Percentiles rank a stretch among this genome's conserved stretches.
Conservation (phyloP, 2,888 invertebrate species). For the Hofmannophila pseudospretella region DNA sequence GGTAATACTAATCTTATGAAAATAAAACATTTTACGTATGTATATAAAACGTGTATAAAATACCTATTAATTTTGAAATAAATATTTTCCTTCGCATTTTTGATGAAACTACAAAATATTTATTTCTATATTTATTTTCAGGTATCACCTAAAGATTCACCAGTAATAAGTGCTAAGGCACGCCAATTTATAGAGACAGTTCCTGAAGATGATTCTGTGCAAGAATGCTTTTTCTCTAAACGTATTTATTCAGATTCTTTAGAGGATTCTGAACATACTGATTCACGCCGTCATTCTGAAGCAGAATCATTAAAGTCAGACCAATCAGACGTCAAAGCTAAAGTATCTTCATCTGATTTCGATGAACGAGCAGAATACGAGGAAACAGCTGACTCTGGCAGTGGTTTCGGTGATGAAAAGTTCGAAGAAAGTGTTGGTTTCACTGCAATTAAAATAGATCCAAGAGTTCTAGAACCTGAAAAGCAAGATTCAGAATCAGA, state of each 20-base stretch:
- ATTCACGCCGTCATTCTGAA: slow-evolving; percentile 71
- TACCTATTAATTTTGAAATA: no score
- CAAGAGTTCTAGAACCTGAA: slow-evolving; percentile 44
- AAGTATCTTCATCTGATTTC: slow-evolving; percentile 70
- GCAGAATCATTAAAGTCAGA: slow-evolving; percentile 73
- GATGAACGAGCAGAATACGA: slow-evolving; percentile 73
- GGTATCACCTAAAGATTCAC: slow-evolving; percentile 65
- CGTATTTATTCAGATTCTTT: slow-evolving; percentile 73
- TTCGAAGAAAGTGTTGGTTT: slow-evolving; percentile 70
- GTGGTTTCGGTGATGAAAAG: slow-evolving; percentile 71
- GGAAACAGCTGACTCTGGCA: slow-evolving; percentile 68
- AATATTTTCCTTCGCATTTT: no score
- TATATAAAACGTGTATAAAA: no score
- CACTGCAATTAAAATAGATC: slow-evolving; percentile 58
- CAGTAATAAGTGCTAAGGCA: slow-evolving; percentile 72
- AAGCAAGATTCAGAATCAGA: slow-evolving; percentile 61
- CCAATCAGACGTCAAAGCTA: slow-evolving; percentile 67
- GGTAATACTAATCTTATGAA: slow-evolving; percentile 30
- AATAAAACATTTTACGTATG: not conserved
- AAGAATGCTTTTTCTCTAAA: slow-evolving; percentile 75
- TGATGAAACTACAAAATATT: not conserved
- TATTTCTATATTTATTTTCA: slow-evolving; percentile 13
- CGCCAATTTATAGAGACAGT: slow-evolving; percentile 74
- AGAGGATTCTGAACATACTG: slow-evolving; percentile 72
- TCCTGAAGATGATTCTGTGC: slow-evolving; percentile 75